These are phyloP conservation scores for Eolophus roseicapilla DNA, from an alignment of 2,113 vertebrate genomes.

Conservation along the genomic window DNA sequence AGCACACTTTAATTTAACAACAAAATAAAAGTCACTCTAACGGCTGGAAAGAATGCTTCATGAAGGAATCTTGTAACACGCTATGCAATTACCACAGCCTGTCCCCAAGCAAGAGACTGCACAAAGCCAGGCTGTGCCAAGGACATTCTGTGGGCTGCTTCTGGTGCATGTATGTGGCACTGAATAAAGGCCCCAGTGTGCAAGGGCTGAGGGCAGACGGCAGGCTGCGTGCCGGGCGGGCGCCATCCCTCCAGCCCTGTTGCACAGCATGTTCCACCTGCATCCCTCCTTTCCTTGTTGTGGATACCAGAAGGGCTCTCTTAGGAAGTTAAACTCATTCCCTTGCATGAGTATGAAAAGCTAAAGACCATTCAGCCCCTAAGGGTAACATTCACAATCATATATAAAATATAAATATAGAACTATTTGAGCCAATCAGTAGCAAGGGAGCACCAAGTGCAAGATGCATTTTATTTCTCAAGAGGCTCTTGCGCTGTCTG, in stretches of 20 bases:
- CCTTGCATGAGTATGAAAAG: background rate
- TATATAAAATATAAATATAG: background rate
- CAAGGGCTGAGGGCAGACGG: background rate
- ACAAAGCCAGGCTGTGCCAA: constrained; percentile 20
- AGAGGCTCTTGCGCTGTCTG: background rate
- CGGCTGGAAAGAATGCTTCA: constrained; percentile 52
- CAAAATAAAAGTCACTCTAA: constrained; percentile 1
- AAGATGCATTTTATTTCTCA: background rate
- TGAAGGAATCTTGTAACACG: background rate
- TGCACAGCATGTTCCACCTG: fast-evolving
- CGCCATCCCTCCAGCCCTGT: background rate
- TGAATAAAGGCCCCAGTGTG: background rate
- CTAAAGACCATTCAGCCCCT: background rate
- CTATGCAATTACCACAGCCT: constrained; percentile 25
- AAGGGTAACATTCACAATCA: background rate
- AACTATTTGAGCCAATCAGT: fast-evolving
- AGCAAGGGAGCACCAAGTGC: background rate
- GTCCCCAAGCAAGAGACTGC: background rate
- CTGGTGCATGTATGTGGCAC: background rate
- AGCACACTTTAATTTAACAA: background rate
- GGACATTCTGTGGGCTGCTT: constrained; percentile 50
- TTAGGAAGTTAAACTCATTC: background rate
- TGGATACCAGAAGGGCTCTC: background rate
- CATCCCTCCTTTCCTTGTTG: background rate
- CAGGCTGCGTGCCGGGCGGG: fast-evolving